Evolutionary conservation across 2,797 vertebrate species (phyloP), one percentile per base, ranked within the genome.

Genomic region (Fistularia tabacaria): DNA sequence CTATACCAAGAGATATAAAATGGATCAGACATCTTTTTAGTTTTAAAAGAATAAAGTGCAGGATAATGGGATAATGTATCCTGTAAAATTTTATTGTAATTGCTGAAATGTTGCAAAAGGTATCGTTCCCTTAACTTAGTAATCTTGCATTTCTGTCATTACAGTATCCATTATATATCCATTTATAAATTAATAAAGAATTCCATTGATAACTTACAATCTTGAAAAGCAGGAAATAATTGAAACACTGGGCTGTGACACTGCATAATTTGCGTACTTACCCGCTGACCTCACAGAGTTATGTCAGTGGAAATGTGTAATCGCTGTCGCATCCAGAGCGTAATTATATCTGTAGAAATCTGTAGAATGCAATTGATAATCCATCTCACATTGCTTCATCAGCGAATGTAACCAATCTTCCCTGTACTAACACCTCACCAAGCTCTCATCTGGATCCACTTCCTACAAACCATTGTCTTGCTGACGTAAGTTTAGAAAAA

Each of bases 381-480:
- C 42, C 10, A 44, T 42, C 25, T 87, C 60, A 90, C 88, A 86
- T 76, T 69, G 44, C 47, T 54, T 57, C 63, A 42, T 49, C 7
- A 1, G 9, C 59, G 12, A 74, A 79, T 25, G 25, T 3, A 25
- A 85, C 66, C 52, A 71, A 48, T 44, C 45, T 60, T 74, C 43
- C 50, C 46, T 59, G 11, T 48, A 54, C 46, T 8, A 37, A 51
- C 42, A 73, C 72, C 67, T 50, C 49, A 61, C 74, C 46, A 46
- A 45, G 62, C 58, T 64, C 55, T 60, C 45, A 0, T 9, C 48
- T 54, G 64, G 62, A 68, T 70, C 65, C 51, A 63, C 76, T 81
- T 76, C 73, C 73, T 76, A 6, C 38, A 60, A 62, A 66, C 61
- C 63, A 42, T 59, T 64, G 54, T 53, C 64, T 70, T 64, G 61